Evolutionary conservation across 2,888 invertebrate species (phyloP), one percentile per base, ranked within the genome.

Genomic region (Leistus spinibarbis): DNA sequence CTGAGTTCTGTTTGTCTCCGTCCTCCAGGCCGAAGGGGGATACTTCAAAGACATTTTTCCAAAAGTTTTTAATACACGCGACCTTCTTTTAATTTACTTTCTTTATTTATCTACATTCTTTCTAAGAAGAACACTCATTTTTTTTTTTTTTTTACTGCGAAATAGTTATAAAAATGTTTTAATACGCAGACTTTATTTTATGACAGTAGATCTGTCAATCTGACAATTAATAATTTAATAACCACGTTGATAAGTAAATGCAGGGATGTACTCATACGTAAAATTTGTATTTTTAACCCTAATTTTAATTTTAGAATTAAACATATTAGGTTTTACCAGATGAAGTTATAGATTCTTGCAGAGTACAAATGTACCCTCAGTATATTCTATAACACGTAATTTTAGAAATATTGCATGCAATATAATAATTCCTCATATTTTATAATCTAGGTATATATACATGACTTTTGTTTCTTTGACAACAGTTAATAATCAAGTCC

Each of bases 31-130:
- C 27, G 54, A 63, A 63, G 70, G 71, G 54, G 40, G 13, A 40
- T 60, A 71, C 71, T 71, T 71, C 71, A 71, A 71, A 71, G 71
- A 64, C 71, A 71, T 71, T 71, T 71, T 71, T 71, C 71, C 62
- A 40, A 64, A 69, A 71, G 19, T 64, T 71, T 71, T 71, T 64
- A 71, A 71, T 63, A 64, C 24, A 71, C 64, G 19, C 64, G 16
- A 10, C 1, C 7, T 16, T 22, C 64, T 27, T 70, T 53, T 23
- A 64, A 53, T 71, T 71, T 64, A 54, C 64, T 16, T 63, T 71
- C 64, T 71, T 71, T 64, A 71, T 71, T 71, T 62, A 62, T 62
- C 62, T 70, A 70, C 27, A 70, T 70, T 57, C 40, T 62, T 63
- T 22, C 20, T 60, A 16, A 62, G 19, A 62, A n/a, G n/a, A n/a